Evolutionary conservation across 2,113 vertebrate genomes (phyloP).

Genomic region (Amphilophus citrinellus): DNA sequence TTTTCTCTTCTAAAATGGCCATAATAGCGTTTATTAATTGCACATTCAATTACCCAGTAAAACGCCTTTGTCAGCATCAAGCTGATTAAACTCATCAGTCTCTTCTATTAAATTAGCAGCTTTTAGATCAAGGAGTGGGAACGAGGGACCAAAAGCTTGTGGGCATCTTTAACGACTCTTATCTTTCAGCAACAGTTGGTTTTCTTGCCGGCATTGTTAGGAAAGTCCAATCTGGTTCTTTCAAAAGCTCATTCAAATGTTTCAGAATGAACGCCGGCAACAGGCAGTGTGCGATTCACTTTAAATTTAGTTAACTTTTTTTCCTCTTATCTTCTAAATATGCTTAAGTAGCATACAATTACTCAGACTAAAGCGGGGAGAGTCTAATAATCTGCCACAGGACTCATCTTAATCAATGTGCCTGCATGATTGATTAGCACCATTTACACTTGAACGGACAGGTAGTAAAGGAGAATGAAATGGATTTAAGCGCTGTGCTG

Average conservation of each 20-base stretch:
- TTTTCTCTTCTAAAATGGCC: slow-evolving; percentile 50
- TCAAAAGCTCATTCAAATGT: not conserved
- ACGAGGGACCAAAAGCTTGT: slow-evolving; percentile 14
- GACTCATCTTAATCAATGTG: slow-evolving; percentile 54
- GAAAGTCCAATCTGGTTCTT: not conserved
- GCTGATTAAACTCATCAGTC: slow-evolving; percentile 77
- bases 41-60: slow-evolving; percentile 74
- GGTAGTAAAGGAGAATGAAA: slow-evolving; percentile 50
- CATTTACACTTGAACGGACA: slow-evolving; percentile 58
- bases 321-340: not conserved
- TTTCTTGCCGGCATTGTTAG: not conserved
- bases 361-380: not conserved
- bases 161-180: slow-evolving; percentile 49
- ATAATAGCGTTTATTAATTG: slow-evolving; percentile 75
- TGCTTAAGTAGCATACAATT: slow-evolving; percentile 30
- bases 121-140: slow-evolving; percentile 37
- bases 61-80: slow-evolving; percentile 57
- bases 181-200: slow-evolving; percentile 59
- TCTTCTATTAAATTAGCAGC: slow-evolving; percentile 67
- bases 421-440: slow-evolving; percentile 66
- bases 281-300: not conserved
- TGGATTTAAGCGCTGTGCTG: slow-evolving; percentile 46
- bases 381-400: slow-evolving; percentile 34
- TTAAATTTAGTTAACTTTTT: not conserved
- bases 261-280: not conserved